Percentiles rank a stretch among this genome's conserved stretches.
phyloP scores from a whole-genome alignment of 1,140 invertebrate genomes.

The Carcinoscorpius rotundicauda region DNA sequence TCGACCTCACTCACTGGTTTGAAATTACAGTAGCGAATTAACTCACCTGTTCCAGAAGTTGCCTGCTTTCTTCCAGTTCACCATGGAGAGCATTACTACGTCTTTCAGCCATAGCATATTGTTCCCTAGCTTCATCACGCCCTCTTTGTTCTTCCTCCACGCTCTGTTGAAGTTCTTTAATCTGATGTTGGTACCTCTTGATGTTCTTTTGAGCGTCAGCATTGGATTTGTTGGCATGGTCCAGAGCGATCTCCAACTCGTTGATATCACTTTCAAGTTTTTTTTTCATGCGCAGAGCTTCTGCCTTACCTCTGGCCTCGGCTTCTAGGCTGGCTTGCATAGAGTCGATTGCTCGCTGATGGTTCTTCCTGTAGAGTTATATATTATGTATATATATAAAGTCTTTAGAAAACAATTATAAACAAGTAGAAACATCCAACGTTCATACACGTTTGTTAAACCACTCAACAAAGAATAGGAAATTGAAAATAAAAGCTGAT shows the following conservation, averaged over 20 bases:
- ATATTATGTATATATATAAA: too few species aligned
- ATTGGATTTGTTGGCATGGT: slow-evolving; percentile 95
- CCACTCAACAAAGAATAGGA: too few species aligned
- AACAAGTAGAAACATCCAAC: neutral
- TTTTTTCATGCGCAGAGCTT: slow-evolving; percentile 99
- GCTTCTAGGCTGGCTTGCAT: slow-evolving; percentile 99
- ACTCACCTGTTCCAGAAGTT: slow-evolving; percentile 73
- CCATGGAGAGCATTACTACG: slow-evolving; percentile 88
- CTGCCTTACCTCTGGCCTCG: slow-evolving; percentile 97
- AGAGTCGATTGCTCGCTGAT: slow-evolving; percentile 95
- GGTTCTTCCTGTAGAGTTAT: slow-evolving; percentile 69
- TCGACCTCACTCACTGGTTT: too few species aligned
- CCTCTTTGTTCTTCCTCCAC: slow-evolving; percentile 96
- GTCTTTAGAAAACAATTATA: neutral
- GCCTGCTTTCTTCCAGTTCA: slow-evolving; percentile 91
- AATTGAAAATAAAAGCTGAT: too few species aligned
- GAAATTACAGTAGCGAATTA: too few species aligned
- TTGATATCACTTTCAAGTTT: slow-evolving; percentile 99
- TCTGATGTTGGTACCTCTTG: slow-evolving; percentile 90
- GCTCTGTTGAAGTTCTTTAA: slow-evolving; percentile 87
- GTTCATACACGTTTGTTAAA: too few species aligned
- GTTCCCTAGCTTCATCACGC: slow-evolving; percentile 91
- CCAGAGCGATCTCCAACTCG: slow-evolving; percentile 95
- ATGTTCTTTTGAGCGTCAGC: slow-evolving; percentile 98
- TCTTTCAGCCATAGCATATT: slow-evolving; percentile 89